Conservation (phyloP, 2,797 vertebrate genomes). For the Cryptoprocta ferox region DNA sequence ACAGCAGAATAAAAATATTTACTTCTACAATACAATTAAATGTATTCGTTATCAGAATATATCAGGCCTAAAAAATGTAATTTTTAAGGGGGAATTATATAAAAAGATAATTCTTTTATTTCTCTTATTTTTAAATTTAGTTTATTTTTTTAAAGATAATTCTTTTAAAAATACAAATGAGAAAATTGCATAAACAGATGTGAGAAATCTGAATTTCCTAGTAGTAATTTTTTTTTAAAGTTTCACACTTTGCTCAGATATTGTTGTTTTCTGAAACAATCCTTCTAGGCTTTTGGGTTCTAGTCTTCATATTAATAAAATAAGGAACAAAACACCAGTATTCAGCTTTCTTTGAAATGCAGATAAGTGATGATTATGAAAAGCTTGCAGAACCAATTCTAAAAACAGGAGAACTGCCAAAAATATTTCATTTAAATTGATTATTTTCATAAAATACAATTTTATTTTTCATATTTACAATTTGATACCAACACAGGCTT, state of each 20-base stretch:
- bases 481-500: neutral
- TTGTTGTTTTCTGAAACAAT: neutral
- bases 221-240: neutral
- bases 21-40: neutral
- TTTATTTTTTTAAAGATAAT: neutral
- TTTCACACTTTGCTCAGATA: constrained; percentile 25
- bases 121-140: too few species aligned
- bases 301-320: constrained; percentile 58
- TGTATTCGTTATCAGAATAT: neutral
- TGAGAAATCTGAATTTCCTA: neutral
- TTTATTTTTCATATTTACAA: constrained; percentile 33
- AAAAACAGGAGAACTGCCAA: constrained; percentile 35
- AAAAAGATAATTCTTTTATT: neutral
- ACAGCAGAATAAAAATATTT: neutral
- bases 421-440: constrained; percentile 40
- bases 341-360: constrained; percentile 73
- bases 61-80: neutral
- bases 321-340: constrained; percentile 52
- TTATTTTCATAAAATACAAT: neutral
- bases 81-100: neutral
- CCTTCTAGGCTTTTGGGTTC: neutral
- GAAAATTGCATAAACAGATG: neutral
- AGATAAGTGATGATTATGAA: constrained; percentile 54
- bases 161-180: constrained; percentile 1
- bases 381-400: constrained; percentile 42